These are phyloP conservation scores for Epistrophe grossulariae DNA, from an alignment of 2,888 invertebrate genomes.

Conservation along the genomic window DNA sequence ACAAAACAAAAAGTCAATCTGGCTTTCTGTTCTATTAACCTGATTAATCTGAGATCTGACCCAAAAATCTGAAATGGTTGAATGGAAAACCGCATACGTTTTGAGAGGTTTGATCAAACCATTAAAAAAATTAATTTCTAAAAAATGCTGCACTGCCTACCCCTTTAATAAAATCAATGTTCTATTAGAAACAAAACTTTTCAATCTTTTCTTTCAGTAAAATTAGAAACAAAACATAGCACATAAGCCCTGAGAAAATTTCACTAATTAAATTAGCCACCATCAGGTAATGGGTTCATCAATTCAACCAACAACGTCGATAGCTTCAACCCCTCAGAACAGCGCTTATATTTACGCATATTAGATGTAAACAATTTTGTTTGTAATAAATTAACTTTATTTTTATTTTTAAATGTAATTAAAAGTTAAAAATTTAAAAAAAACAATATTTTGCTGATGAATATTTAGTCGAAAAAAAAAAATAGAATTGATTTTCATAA, in stretches of 20 bases:
- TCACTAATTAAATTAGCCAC: constrained; percentile 79
- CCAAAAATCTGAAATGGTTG: too few relatives aligned
- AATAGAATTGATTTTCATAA: constrained; percentile 49
- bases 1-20: too few relatives aligned
- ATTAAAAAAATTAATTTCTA: too few relatives aligned
- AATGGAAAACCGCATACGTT: too few relatives aligned
- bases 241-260: constrained; percentile 56
- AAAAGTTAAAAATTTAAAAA: neutral
- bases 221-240: constrained; percentile 34
- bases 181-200: neutral
- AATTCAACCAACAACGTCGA: constrained; percentile 57
- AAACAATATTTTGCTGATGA: neutral
- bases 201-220: constrained; percentile 9
- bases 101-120: too few relatives aligned
- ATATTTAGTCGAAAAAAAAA: constrained; percentile 14
- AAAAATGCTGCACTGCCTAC: neutral
- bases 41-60: too few relatives aligned
- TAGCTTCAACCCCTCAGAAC: constrained; percentile 63
- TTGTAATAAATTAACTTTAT: constrained; percentile 42
- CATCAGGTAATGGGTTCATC: constrained; percentile 65
- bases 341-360: constrained; percentile 59
- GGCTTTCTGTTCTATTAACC: too few relatives aligned
- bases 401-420: constrained; percentile 26
- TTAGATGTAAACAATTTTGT: constrained; percentile 70
- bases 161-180: neutral